Conservation (phyloP, 2,888 invertebrate species). For the Hipparchia semele region DNA sequence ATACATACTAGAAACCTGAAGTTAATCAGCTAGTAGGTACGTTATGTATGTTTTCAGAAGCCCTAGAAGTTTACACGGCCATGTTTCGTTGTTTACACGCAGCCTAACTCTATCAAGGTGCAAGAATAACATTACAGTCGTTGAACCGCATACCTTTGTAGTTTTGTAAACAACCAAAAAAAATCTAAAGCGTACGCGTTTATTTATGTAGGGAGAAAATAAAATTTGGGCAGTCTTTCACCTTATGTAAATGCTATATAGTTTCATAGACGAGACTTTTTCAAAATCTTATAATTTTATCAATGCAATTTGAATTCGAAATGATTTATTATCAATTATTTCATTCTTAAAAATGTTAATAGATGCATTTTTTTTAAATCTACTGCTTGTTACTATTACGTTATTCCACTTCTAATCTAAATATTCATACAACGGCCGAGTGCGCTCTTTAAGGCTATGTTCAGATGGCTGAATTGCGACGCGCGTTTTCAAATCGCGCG, state of each 20-base stretch:
- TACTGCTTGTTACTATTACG: too few relatives aligned
- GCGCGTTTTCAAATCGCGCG: too few relatives aligned
- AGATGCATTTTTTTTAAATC: too few relatives aligned
- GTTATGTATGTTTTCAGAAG: neutral
- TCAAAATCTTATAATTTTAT: too few relatives aligned
- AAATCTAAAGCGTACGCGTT: slow-evolving; percentile 35
- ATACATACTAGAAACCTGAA: neutral
- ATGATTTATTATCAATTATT: too few relatives aligned
- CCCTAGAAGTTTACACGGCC: slow-evolving; percentile 12
- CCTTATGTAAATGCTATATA: too few relatives aligned
- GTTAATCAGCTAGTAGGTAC: slow-evolving; percentile 14
- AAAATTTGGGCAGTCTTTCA: slow-evolving; percentile 3
- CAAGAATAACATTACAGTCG: slow-evolving; percentile 72
- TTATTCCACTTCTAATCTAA: neutral
- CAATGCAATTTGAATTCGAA: too few relatives aligned
- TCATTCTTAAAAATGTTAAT: too few relatives aligned
- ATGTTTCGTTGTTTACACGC: slow-evolving; percentile 32
- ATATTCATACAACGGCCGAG: slow-evolving; percentile 27
- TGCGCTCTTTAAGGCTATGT: slow-evolving; percentile 32
- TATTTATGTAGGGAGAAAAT: slow-evolving; percentile 26
- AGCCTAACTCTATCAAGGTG: slow-evolving; percentile 64
- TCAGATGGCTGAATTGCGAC: too few relatives aligned
- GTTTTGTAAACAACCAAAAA: slow-evolving; percentile 52
- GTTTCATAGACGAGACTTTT: too few relatives aligned
- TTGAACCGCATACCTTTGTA: slow-evolving; percentile 72